phyloP scores from a whole-genome alignment of 2,888 invertebrate genomes.

The Diadromus collaris region DNA sequence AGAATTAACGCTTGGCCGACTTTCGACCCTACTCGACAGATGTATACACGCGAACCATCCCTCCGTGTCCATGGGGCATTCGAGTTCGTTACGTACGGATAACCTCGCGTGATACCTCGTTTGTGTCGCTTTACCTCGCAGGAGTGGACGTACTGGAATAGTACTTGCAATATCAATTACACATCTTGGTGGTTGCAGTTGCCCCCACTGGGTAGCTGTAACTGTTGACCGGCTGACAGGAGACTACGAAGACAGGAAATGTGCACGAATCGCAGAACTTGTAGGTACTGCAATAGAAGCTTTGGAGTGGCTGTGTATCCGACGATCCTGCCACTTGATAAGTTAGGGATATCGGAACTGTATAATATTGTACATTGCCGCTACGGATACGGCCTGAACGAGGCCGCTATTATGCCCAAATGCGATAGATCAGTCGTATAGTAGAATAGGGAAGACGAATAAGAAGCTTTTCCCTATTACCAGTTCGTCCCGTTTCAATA shows the following conservation, averaged over 20 bases:
- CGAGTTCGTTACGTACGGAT: conserved; percentile 28
- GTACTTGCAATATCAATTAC: conserved; percentile 5
- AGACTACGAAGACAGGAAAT: neutral
- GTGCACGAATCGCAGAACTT: neutral
- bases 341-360: conserved; percentile 32
- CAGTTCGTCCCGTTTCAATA: neutral
- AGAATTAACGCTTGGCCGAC: conserved; percentile 50
- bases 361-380: neutral
- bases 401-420: neutral
- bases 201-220: neutral
- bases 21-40: conserved; percentile 29
- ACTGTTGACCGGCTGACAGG: conserved; percentile 2
- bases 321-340: conserved; percentile 17
- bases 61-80: conserved; percentile 6
- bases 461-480: neutral
- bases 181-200: conserved; percentile 1
- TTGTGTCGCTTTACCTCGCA: conserved; percentile 14
- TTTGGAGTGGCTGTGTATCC: conserved; percentile 20
- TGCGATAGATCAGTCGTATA: neutral
- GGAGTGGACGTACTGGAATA: neutral
- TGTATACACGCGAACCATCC: conserved; percentile 15
- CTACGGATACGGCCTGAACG: neutral
- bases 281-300: neutral
- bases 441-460: neutral
- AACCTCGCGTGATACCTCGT: conserved; percentile 25